A percentile compares a stretch with the other conserved stretches of the same genome.
Evolutionary conservation across 2,797 vertebrate species (phyloP).

Genomic region (Hypotaenidia okinawae): DNA sequence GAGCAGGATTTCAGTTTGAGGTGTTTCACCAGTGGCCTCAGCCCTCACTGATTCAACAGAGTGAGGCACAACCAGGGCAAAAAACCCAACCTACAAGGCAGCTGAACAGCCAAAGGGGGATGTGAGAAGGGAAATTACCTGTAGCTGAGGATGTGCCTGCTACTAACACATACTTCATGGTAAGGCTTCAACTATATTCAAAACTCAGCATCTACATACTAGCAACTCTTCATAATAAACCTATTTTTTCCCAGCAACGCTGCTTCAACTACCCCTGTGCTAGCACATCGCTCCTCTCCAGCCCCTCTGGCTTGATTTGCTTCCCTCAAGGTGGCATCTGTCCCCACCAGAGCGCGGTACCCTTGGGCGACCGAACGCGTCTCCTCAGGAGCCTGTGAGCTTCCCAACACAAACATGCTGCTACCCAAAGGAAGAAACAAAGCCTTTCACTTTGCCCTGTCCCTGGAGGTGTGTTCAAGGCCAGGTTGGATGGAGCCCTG

Average conservation of each 20-base stretch:
- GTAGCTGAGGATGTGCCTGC: neutral
- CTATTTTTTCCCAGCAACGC: neutral
- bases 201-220: neutral
- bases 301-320: neutral
- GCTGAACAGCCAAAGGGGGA: neutral
- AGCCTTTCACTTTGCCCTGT: too few relatives aligned
- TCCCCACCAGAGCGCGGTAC: neutral
- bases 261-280: neutral
- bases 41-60: neutral
- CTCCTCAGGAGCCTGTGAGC: neutral
- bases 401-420: neutral
- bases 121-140: neutral
- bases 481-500: too few relatives aligned
- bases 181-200: neutral
- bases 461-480: too few relatives aligned
- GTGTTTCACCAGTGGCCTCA: neutral
- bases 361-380: neutral
- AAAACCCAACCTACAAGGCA: neutral
- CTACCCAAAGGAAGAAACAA: neutral
- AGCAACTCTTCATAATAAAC: neutral
- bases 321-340: neutral
- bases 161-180: neutral
- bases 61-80: neutral
- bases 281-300: neutral
- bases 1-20: rapidly evolving